phyloP scores from a whole-genome alignment of 2,113 vertebrate genomes.

The Paracyprichromis sp. region DNA sequence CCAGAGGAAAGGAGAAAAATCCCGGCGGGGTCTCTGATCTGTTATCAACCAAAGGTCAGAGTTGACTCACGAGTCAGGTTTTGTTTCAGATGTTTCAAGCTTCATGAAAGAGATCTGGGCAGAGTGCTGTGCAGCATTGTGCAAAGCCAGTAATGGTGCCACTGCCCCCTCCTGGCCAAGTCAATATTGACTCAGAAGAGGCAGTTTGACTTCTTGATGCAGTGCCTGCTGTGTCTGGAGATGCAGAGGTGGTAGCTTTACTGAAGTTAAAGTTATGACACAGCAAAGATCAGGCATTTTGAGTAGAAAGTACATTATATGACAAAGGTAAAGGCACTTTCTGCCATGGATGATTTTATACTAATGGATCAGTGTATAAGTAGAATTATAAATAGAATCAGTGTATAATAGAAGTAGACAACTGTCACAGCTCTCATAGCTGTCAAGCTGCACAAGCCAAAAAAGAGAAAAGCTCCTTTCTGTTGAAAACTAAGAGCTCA shows the following conservation, averaged over 20 bases:
- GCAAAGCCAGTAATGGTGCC: background rate
- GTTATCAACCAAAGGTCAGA: background rate
- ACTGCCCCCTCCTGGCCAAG: constrained; percentile 51
- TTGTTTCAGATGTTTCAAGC: constrained; percentile 24
- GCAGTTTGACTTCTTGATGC: background rate
- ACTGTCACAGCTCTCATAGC: background rate
- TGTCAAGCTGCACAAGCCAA: background rate
- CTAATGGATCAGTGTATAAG: background rate
- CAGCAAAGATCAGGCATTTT: background rate
- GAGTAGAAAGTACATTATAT: background rate
- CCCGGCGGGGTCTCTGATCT: constrained; percentile 1
- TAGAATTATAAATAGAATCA: background rate
- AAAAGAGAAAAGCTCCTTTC: background rate
- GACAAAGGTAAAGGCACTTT: background rate
- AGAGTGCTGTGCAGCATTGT: background rate
- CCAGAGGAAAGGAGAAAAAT: constrained; percentile 8
- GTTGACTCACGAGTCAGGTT: constrained; percentile 7
- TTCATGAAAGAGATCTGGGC: background rate
- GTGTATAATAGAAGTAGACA: background rate
- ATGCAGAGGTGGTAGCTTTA: background rate
- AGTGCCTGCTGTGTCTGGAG: background rate
- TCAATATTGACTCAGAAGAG: background rate
- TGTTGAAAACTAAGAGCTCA: background rate
- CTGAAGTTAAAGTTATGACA: background rate
- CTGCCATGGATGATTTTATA: background rate